Evolutionary conservation across 2,888 invertebrate species (phyloP).

Genomic region (Mycalesis mineus): DNA sequence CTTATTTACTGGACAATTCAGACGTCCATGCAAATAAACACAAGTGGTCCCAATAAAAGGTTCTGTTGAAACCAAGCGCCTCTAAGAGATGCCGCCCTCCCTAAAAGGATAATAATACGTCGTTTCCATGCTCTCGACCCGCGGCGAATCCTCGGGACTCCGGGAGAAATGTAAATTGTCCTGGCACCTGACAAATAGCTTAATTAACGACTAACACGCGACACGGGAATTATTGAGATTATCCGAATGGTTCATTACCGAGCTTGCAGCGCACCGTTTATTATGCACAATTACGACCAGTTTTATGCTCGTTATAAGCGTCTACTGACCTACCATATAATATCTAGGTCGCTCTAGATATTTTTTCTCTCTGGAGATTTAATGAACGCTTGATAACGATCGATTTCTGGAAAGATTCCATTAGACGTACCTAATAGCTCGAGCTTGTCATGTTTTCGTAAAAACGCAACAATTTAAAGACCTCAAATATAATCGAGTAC

Average conservation of each 20-base stretch:
- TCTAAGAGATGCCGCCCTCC: slow-evolving; percentile 71
- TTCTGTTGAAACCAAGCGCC: slow-evolving; percentile 58
- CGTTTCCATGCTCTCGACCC: slow-evolving; percentile 62
- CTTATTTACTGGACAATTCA: slow-evolving; percentile 78
- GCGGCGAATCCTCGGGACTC: slow-evolving; percentile 57
- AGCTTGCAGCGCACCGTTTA: slow-evolving; percentile 30
- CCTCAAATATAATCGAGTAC: slow-evolving; percentile 46
- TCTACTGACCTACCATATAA: no score
- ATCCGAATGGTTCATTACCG: slow-evolving; percentile 52
- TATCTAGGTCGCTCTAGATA: slow-evolving; percentile 39
- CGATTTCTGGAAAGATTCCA: slow-evolving; percentile 33
- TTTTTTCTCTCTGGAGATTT: slow-evolving; percentile 32
- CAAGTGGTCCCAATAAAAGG: slow-evolving; percentile 77
- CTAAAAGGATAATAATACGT: slow-evolving; percentile 78
- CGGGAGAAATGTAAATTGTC: slow-evolving; percentile 73
- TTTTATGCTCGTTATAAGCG: slow-evolving; percentile 38
- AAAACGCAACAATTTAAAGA: slow-evolving; percentile 32
- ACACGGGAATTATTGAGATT: slow-evolving; percentile 62
- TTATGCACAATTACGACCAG: slow-evolving; percentile 40
- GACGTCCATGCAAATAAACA: slow-evolving; percentile 69
- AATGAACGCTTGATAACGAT: slow-evolving; percentile 32
- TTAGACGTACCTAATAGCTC: slow-evolving; percentile 20
- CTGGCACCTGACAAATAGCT: slow-evolving; percentile 74
- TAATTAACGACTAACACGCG: slow-evolving; percentile 74
- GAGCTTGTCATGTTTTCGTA: slow-evolving; percentile 27